Evolutionary conservation across 2,888 invertebrate species (phyloP), one percentile per base, ranked within the genome.

Genomic region (Epirrhoe alternata): DNA sequence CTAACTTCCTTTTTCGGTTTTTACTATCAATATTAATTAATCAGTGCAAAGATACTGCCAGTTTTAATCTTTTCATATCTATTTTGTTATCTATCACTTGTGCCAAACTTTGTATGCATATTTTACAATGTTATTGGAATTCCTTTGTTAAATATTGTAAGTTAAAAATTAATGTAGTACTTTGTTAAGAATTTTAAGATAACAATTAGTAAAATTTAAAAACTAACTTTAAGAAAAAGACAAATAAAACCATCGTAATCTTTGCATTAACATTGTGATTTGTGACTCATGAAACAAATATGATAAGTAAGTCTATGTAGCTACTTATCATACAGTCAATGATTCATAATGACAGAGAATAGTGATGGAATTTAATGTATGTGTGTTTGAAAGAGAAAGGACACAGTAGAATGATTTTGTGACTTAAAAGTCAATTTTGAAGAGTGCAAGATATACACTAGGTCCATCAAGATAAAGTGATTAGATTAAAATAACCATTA

Each of bases 81-180:
- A 70, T 74, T 68, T 64, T 24, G 61, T 51, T 71, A 49, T 69
- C 59, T 59, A 63, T 72, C 71, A 76, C 58, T 71, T 73, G 82
- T 82, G 82, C 82, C 82, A 82, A 82, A 80, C 69, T 75, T 71
- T 74, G 55, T 73, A 71, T 58, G 59, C 58, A 59, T 68, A 64
- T 68, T 68, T 70, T 70, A 70, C 63, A 68, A 45, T 69, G 52
- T 66, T 63, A 47, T 57, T 58, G 63, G 35, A 38, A 14, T 38
- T 7, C 16, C 12, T 58, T 17, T 51, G 38, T 59, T 59, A 17
- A n/a, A 51, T 14, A 30, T 16, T 51, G 12, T 49, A 16, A 47
- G 30, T 50, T 24, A 38, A 50, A 35, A 2, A 35, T n/a, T 49
- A 10, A 14, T 31, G 30, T 12, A 56, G 49, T n/a, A 30, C 10